These are phyloP conservation scores for Oxyruncus cristatus DNA, from an alignment of 2,113 vertebrate species.

Conservation along the genomic window DNA sequence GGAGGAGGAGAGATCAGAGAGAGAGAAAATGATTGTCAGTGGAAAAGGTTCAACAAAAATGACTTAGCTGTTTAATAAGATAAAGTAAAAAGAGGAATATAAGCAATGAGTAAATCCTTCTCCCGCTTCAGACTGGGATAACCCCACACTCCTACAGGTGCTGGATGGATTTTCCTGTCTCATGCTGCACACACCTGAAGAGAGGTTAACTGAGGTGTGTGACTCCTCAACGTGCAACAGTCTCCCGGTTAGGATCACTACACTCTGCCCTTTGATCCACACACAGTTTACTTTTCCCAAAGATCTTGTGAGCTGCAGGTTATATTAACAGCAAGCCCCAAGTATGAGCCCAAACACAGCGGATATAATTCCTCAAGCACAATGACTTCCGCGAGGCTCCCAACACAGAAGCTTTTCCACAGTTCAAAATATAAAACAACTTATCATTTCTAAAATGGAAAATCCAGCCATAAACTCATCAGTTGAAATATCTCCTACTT, in stretches of 20 bases:
- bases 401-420: not conserved
- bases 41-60: not conserved
- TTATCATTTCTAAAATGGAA: not conserved
- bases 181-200: not conserved
- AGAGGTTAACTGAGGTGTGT: not conserved
- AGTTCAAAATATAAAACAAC: not conserved
- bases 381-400: not conserved
- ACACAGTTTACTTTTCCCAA: not conserved
- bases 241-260: not conserved
- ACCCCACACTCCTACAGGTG: fast-evolving
- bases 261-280: not conserved
- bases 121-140: not conserved
- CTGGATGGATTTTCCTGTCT: not conserved
- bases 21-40: not conserved
- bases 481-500: not conserved
- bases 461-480: not conserved
- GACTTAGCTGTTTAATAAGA: not conserved
- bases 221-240: not conserved
- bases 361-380: not conserved
- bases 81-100: not conserved
- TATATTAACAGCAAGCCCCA: not conserved
- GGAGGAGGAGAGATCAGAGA: not conserved
- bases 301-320: not conserved
- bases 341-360: fast-evolving
- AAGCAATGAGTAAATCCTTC: not conserved